Evolutionary conservation across 2,797 vertebrate genomes (phyloP), one percentile per base, ranked within the genome.

Genomic region (Gambelia wislizenii): DNA sequence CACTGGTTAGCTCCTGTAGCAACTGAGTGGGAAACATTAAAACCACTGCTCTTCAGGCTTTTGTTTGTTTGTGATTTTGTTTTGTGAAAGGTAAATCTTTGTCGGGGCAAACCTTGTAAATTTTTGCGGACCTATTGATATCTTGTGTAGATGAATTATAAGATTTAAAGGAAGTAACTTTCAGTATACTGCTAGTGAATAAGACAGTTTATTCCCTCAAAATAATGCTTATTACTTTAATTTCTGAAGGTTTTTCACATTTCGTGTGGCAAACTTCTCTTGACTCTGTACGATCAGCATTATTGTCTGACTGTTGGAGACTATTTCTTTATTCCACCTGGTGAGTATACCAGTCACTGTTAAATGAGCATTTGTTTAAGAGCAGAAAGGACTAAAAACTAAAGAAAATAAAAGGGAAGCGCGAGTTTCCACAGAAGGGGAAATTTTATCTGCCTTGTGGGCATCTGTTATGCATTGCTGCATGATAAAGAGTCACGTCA

Each of bases 241-340:
- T 91, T 78, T 91, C 88, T 95, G 79, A 89, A 98, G 97, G 70
- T 94, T 93, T 98, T 97, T 94, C 84, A 96, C 67, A 74, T 98
- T 94, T 67, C 96, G 25, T 4, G 0, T 0, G 97, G 97, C 90
- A 89, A 95, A 75, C 84, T 97, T 93, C 90, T 96, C 56, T 85
- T 95, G 92, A 97, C 95, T 0, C 93, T 98, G 85, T 96, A 97
- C 56, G 90, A 94, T 87, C 93, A 96, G 6, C 70, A 92, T 0
- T 97, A 97, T 72, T 33, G 1, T 25, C 91, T 98, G 91, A 88
- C 92, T 89, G n/a, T 91, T 12, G 97, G 97, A 7, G 96, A 97
- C 92, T 95, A 20, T 18, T 98, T 98, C 88, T 98, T 94, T 91
- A 92, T 98, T 94, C 97, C 97, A 93, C 87, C 96, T 92, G 97